Evolutionary conservation across 2,113 vertebrate species (phyloP).

Genomic region (Cyanoderma ruficeps): DNA sequence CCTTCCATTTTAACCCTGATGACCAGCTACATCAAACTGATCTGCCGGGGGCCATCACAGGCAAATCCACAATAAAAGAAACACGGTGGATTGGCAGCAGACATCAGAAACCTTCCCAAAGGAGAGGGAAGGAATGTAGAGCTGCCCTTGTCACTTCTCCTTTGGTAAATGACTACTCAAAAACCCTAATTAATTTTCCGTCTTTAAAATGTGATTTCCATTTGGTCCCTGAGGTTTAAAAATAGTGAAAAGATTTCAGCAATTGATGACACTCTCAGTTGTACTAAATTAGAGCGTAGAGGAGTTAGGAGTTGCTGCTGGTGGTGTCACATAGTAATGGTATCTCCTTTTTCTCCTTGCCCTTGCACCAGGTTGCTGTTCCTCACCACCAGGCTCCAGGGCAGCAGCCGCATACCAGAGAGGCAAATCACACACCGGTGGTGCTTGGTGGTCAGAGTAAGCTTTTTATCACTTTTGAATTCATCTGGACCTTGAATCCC

Average conservation of each 20-base stretch:
- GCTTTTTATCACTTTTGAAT: not conserved
- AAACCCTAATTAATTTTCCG: conserved; percentile 31
- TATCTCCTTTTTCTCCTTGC: not conserved
- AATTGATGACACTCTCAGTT: not conserved
- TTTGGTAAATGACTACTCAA: conserved; percentile 5
- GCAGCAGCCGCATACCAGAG: not conserved
- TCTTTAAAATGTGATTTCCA: conserved; percentile 34
- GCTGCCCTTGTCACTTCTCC: not conserved
- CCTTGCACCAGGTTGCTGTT: not conserved
- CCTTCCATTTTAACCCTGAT: conserved; percentile 7
- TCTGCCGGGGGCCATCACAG: not conserved
- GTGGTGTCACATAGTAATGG: not conserved
- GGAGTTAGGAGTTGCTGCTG: not conserved
- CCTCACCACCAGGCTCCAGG: accelerated
- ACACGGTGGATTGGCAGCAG: accelerated
- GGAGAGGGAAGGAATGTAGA: conserved; percentile 29
- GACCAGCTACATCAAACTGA: not conserved
- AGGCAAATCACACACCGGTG: not conserved
- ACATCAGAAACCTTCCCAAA: conserved; percentile 1
- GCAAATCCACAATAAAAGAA: not conserved
- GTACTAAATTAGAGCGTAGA: not conserved
- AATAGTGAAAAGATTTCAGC: conserved; percentile 1
- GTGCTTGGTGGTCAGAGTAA: not conserved
- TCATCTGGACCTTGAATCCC: not conserved
- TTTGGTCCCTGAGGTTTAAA: conserved; percentile 40